phyloP scores from a whole-genome alignment of 1,140 invertebrate genomes.

The Pseudomyrmex gracilis region DNA sequence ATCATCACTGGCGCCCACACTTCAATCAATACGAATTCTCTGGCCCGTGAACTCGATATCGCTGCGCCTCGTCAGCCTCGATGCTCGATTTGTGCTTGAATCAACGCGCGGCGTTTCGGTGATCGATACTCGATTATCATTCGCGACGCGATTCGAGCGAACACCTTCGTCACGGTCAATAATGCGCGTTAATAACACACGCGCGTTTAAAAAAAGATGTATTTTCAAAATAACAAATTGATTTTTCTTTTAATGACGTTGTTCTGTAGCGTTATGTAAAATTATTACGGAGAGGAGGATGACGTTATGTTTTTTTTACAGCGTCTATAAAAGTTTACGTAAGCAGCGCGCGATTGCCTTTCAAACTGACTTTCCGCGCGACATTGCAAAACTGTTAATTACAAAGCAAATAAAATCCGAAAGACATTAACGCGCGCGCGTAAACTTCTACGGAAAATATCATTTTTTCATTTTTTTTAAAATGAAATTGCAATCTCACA shows the following conservation, averaged over 20 bases:
- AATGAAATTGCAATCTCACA: too few species aligned
- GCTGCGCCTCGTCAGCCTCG: background rate
- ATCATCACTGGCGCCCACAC: conserved; percentile 72
- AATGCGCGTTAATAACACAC: too few species aligned
- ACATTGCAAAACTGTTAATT: conserved; percentile 33
- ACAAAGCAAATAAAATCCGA: background rate
- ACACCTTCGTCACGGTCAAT: too few species aligned
- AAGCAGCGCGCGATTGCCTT: conserved; percentile 25
- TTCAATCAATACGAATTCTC: conserved; percentile 75
- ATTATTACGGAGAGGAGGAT: background rate
- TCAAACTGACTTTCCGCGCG: background rate
- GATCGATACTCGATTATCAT: conserved; percentile 17
- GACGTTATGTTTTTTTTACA: conserved; percentile 2
- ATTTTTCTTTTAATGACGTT: conserved; percentile 15
- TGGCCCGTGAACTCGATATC: conserved; percentile 52
- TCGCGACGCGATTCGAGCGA: background rate
- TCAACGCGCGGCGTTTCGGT: background rate
- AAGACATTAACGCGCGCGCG: too few species aligned
- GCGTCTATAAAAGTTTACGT: conserved; percentile 40
- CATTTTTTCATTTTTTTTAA: too few species aligned
- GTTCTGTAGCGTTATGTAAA: conserved; percentile 6
- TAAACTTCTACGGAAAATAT: too few species aligned
- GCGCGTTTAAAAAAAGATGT: background rate
- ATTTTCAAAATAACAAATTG: too few species aligned
- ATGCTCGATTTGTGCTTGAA: background rate